These are phyloP conservation scores for Rallus limicola DNA, from an alignment of 2,113 vertebrate species.

Conservation along the genomic window DNA sequence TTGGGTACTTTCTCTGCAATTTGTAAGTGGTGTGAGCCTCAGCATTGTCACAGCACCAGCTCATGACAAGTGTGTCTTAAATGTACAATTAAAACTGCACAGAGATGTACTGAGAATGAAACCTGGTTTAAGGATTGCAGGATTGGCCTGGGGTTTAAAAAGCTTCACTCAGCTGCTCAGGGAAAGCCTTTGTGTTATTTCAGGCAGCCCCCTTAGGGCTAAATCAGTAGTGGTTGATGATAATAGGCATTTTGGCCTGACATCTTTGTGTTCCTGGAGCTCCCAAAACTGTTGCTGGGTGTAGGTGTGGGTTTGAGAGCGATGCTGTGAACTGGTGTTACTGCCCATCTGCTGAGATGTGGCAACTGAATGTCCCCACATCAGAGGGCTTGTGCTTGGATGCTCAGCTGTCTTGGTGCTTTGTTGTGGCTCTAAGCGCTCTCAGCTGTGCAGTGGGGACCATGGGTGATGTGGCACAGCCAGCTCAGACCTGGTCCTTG, in stretches of 20 bases:
- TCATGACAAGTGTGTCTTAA: not conserved
- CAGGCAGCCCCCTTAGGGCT: not conserved
- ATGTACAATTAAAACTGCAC: not conserved
- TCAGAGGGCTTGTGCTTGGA: too few relatives aligned
- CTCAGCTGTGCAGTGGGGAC: not conserved
- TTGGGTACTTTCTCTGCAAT: not conserved
- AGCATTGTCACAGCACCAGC: not conserved
- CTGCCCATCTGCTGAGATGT: not conserved
- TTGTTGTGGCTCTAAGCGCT: not conserved
- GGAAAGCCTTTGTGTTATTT: not conserved
- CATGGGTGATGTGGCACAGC: not conserved
- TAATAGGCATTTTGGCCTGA: not conserved
- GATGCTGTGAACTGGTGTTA: rapidly evolving
- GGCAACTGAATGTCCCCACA: rapidly evolving
- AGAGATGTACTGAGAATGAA: not conserved
- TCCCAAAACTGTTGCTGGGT: not conserved
- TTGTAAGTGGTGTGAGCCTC: not conserved
- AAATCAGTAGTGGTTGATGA: not conserved
- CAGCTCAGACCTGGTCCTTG: not conserved
- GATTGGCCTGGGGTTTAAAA: not conserved
- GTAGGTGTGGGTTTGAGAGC: not conserved
- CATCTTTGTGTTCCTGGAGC: not conserved
- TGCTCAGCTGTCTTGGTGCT: rapidly evolving
- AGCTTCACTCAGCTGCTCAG: not conserved
- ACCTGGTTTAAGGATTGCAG: not conserved